These are phyloP conservation scores for Sepiola atlantica DNA, from an alignment of 2,888 invertebrate species.

Conservation along the genomic window DNA sequence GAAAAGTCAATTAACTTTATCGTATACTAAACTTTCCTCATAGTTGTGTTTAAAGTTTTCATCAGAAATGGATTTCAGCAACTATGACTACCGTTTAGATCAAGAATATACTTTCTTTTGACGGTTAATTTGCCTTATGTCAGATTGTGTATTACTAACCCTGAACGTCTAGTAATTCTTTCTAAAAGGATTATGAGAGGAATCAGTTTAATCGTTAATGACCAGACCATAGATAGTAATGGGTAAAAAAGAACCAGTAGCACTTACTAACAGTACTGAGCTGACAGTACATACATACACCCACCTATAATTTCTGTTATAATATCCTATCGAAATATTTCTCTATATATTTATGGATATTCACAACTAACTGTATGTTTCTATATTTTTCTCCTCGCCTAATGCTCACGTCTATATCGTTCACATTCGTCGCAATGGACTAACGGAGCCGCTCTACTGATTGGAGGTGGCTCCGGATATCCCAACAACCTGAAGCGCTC, in stretches of 20 bases:
- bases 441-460: not conserved
- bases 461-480: not conserved
- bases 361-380: not conserved
- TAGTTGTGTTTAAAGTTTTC: too few relatives aligned
- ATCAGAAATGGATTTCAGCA: too few relatives aligned
- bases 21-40: too few relatives aligned
- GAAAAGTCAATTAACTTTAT: too few relatives aligned
- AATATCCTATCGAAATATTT: not conserved
- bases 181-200: not conserved
- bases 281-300: not conserved
- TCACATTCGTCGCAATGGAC: not conserved
- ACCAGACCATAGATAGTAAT: not conserved
- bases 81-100: too few relatives aligned
- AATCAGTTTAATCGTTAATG: not conserved
- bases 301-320: not conserved
- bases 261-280: not conserved
- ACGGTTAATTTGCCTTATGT: too few relatives aligned
- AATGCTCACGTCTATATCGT: not conserved
- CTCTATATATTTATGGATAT: not conserved
- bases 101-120: too few relatives aligned
- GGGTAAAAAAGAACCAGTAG: not conserved
- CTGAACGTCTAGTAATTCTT: too few relatives aligned
- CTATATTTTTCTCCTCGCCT: not conserved
- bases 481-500: conserved; percentile 19
- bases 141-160: too few relatives aligned